Conservation (phyloP, 1,140 invertebrate species). For the Calephelis virginiensis region DNA sequence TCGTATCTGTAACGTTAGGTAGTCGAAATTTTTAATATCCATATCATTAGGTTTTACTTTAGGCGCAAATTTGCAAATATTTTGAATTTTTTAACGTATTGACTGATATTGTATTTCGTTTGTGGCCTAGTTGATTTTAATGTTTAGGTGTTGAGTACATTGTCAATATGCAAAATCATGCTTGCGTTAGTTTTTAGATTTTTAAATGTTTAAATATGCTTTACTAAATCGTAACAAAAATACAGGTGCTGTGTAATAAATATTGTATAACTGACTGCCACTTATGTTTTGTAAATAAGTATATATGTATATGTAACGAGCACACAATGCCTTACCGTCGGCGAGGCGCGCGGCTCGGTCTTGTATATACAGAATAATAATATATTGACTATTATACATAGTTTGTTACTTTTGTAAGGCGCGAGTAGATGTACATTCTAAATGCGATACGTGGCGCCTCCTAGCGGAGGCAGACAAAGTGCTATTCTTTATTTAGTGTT, state of each 20-base stretch:
- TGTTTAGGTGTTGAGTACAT: conserved; percentile 42
- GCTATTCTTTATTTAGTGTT: conserved; percentile 69
- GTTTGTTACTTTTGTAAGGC: conserved; percentile 67
- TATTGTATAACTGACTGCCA: conserved; percentile 57
- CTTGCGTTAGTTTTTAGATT: conserved; percentile 50
- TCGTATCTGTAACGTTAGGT: conserved; percentile 65
- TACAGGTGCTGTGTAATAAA: conserved; percentile 59
- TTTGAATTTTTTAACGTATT: conserved; percentile 47
- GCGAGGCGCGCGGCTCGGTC: conserved; percentile 49
- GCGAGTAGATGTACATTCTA: conserved; percentile 55
- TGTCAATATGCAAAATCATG: conserved; percentile 41
- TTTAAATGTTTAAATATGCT: conserved; percentile 43
- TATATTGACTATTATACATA: conserved; percentile 65
- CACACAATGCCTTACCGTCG: conserved; percentile 52
- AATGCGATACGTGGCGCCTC: conserved; percentile 39
- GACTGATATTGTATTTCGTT: conserved; percentile 55
- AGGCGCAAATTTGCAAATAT: conserved; percentile 63
- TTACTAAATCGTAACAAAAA: conserved; percentile 60
- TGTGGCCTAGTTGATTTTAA: conserved; percentile 61
- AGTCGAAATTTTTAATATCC: conserved; percentile 74
- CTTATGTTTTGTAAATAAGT: conserved; percentile 70
- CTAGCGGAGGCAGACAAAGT: conserved; percentile 45
- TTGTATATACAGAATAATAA: conserved; percentile 73
- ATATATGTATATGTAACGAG: conserved; percentile 55
- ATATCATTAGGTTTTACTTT: conserved; percentile 78